Evolutionary conservation across 2,113 vertebrate species (phyloP).

Genomic region (Gnathonemus echidnorhynchus): DNA sequence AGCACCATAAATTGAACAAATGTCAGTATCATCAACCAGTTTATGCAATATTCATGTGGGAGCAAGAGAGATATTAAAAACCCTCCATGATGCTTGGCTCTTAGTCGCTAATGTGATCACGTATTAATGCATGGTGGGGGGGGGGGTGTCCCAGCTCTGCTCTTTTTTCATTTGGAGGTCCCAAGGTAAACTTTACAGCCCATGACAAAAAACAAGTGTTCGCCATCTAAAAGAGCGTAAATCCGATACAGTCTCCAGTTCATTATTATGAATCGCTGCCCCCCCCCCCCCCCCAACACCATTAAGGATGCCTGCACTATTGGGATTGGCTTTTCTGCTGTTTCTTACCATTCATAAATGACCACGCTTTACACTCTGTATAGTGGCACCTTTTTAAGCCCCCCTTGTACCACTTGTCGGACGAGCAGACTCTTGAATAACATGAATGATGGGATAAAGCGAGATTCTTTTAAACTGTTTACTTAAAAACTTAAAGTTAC

Average conservation of each 20-base stretch:
- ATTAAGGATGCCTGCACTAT: not conserved
- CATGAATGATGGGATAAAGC: not conserved
- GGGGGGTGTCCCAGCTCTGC: not conserved
- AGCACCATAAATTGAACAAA: not conserved
- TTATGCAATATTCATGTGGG: not conserved
- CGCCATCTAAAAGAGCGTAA: not conserved
- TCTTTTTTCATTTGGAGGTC: not conserved
- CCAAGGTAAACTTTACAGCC: not conserved
- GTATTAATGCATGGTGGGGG: not conserved
- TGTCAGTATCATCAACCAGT: not conserved
- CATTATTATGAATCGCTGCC: constrained; percentile 8
- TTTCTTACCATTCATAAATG: not conserved
- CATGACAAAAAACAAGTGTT: not conserved
- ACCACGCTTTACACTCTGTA: not conserved
- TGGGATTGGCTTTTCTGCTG: not conserved
- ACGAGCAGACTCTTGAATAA: too few relatives aligned
- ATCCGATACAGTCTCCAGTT: not conserved
- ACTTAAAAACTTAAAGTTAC: not conserved
- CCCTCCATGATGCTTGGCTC: not conserved
- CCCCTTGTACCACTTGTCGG: not conserved
- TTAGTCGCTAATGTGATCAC: not conserved
- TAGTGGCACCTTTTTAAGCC: not conserved
- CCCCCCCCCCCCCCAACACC: too few relatives aligned
- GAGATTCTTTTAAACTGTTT: not conserved
- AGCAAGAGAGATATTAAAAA: not conserved